Evolutionary conservation across 2,888 invertebrate species (phyloP).

Genomic region (Pterostichus niger): DNA sequence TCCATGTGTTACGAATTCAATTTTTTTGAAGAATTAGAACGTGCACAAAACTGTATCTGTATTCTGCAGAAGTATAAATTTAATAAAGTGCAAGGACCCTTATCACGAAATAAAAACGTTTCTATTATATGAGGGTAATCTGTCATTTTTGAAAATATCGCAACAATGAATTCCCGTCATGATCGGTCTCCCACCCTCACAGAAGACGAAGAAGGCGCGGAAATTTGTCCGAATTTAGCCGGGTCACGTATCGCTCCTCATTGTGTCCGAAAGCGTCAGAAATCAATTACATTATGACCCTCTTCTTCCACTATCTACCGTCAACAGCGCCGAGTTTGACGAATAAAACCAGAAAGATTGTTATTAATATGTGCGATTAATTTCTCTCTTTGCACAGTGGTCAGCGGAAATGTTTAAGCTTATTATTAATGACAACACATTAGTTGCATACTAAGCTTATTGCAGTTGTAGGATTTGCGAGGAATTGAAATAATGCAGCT

Average conservation of each 20-base stretch:
- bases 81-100: constrained; percentile 43
- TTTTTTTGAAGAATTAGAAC: neutral
- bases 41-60: neutral
- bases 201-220: neutral
- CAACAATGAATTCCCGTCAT: constrained; percentile 54
- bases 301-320: constrained; percentile 39
- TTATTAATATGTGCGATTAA: constrained; percentile 64
- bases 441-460: constrained; percentile 66
- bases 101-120: constrained; percentile 46
- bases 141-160: constrained; percentile 44
- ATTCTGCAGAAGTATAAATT: constrained; percentile 25
- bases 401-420: constrained; percentile 64
- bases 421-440: constrained; percentile 64
- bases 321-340: constrained; percentile 42
- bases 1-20: too few species aligned
- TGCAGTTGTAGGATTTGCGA: constrained; percentile 63
- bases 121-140: constrained; percentile 41
- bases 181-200: constrained; percentile 12
- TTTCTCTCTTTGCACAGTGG: constrained; percentile 52
- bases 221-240: constrained; percentile 56
- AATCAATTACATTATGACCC: constrained; percentile 59
- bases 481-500: constrained; percentile 66
- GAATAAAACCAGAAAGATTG: constrained; percentile 62
- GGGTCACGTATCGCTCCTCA: constrained; percentile 56
- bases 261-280: constrained; percentile 54